Evolutionary conservation across 2,797 vertebrate genomes (phyloP), one percentile per base, ranked within the genome.

Genomic region (Xiphorhynchus erythropygius): DNA sequence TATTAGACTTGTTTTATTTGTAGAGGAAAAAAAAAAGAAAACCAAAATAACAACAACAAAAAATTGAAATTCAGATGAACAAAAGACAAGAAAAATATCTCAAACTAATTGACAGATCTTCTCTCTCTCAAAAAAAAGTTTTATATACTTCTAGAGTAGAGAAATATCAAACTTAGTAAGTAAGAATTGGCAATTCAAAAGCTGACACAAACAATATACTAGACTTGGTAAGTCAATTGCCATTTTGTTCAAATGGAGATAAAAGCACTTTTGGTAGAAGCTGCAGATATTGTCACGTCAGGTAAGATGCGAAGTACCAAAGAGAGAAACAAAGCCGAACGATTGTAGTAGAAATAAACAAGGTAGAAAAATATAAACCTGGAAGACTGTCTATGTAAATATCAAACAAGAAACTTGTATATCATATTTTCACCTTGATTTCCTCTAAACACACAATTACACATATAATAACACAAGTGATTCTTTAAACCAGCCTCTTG

Each of bases 211-310:
- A 39, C 4, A 67, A 55, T 19, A 7, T 16, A 42, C 4, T 44
- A n/a, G 27, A 55, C 17, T 37, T 68, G 4, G 1, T 30, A 68
- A 55, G 30, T 22, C 22, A 74, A 23, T 18, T 42, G 9, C 7
- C 3, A 56, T 74, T 74, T 69, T 44, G 13, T 47, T 52, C 56
- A 82, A 78, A 69, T 13, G 21, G 74, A 52, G 13, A 44, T n/a
- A 32, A 56, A 85, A 69, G 3, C 16, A 32, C 6, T 33, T 81
- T 64, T 60, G 12, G 18, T 64, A 70, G 19, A 62, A 65, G 12
- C 3, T 44, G 28, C 24, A 44, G 84, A 73, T 56, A 60, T 17
- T n/a, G 3, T 41, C 47, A 42, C 0, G 0, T 64, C 47, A 64
- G 21, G 8, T 28, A 50, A 13, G 9, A 19, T 55, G 16, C 21